These are phyloP conservation scores for Clanis bilineata DNA, from an alignment of 2,888 invertebrate genomes.

Conservation along the genomic window DNA sequence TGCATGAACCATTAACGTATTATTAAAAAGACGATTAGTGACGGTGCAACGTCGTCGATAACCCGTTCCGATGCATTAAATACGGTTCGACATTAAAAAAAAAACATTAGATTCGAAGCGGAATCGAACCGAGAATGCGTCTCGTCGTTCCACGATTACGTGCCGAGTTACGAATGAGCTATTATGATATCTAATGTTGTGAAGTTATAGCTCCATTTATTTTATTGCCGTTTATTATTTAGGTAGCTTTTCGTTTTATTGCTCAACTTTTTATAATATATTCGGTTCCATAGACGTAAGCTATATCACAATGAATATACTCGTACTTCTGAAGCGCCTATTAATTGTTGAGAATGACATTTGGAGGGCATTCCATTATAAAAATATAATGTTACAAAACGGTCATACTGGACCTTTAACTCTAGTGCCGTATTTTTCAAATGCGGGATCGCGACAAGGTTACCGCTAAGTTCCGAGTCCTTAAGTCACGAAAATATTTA, in stretches of 20 bases:
- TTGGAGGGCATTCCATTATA: no score
- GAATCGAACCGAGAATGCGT: background rate
- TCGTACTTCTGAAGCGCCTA: no score
- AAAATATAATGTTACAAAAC: no score
- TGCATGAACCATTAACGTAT: slow-evolving; percentile 4
- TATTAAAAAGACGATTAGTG: background rate
- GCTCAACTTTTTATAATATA: background rate
- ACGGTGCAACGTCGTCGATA: background rate
- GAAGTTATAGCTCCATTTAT: background rate
- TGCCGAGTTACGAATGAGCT: background rate
- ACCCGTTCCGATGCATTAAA: background rate
- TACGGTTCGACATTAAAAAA: background rate
- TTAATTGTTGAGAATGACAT: no score
- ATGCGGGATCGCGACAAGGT: no score
- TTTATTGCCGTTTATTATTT: background rate
- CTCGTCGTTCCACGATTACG: background rate
- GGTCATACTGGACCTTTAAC: no score
- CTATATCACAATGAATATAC: no score
- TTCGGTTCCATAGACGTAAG: no score
- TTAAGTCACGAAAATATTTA: no score
- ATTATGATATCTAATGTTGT: background rate
- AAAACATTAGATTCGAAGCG: background rate
- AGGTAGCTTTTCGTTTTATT: background rate
- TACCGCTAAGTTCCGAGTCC: no score
- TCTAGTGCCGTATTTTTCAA: no score